Evolutionary conservation across 2,888 invertebrate species (phyloP).

Genomic region (Eristalinus aeneus): DNA sequence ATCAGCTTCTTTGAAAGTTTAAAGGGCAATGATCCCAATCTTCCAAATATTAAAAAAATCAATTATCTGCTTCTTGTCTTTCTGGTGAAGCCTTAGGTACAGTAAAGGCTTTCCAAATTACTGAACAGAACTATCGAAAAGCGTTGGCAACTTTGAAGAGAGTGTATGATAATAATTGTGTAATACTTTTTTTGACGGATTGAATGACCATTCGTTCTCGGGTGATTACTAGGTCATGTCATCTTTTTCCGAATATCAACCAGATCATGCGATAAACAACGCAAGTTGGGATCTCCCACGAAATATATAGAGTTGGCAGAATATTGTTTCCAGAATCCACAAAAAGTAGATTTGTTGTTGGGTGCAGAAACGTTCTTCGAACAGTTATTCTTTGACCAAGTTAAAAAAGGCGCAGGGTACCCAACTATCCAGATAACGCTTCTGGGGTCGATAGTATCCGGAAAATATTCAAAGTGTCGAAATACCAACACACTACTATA

Average conservation of each 20-base stretch:
- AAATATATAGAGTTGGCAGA: slow-evolving; percentile 53
- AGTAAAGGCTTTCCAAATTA: slow-evolving; percentile 53
- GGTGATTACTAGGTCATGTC: slow-evolving; percentile 34
- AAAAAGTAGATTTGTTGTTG: slow-evolving; percentile 32
- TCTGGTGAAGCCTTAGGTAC: slow-evolving; percentile 61
- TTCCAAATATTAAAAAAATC: slow-evolving; percentile 53
- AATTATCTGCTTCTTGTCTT: slow-evolving; percentile 57
- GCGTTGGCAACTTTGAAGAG: slow-evolving; percentile 34
- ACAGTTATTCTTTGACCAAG: slow-evolving; percentile 16
- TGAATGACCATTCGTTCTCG: slow-evolving; percentile 21
- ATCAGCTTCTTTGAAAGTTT: slow-evolving; percentile 24
- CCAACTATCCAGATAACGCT: slow-evolving; percentile 47
- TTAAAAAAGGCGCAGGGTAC: slow-evolving; percentile 18
- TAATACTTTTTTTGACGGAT: slow-evolving; percentile 61
- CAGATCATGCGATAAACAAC: slow-evolving; percentile 4
- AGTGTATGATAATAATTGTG: slow-evolving; percentile 57
- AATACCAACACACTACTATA: background rate
- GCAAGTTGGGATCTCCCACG: slow-evolving; percentile 33
- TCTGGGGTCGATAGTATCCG: slow-evolving; percentile 46
- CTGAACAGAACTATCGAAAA: slow-evolving; percentile 59
- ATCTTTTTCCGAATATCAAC: slow-evolving; percentile 37
- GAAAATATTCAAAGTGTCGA: slow-evolving; percentile 27
- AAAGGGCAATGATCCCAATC: background rate
- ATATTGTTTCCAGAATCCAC: slow-evolving; percentile 42
- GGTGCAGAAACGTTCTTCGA: slow-evolving; percentile 31